Base-by-base conservation (phyloP, 1,140 invertebrate species). In the Vanessa tameamea region DNA sequence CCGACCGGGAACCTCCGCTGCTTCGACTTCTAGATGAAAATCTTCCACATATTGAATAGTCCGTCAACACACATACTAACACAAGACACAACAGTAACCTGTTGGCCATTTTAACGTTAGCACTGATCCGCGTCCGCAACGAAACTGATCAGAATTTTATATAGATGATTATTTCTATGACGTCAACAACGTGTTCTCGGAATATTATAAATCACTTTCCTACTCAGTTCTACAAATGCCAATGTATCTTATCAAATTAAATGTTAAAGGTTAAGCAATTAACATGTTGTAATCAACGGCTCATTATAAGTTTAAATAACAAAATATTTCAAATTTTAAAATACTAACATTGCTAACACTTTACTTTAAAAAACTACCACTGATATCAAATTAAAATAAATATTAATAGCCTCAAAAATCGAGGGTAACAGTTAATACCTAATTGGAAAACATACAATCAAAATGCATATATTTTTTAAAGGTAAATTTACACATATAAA, bases 21-120 rank as follows among this genome's bases (percentile, higher is more conserved):
- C 59, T 53, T 37, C 70, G 63, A 13, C 72, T 50, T 13, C 55
- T 14, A 37, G 55, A 50, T 1, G 43, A 59, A 43, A 68, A 74
- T 53, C 78, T 70, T 79, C 73, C 78, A 70, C 78, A 76, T 64
- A 78, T 55, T 37, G 76, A 68, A 73, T 16, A 75, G 48, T 75
- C 69, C 8, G 72, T 48, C 26, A 72, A 50, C 20, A 80, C 53
- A 73, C 73, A 81, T 37, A 78, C 23, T 68, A 85, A 69, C 65
- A 83, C 72, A 13, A 83, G 78, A 76, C 80, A 83, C 77, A 83
- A 76, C 68, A 83, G 51, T 61, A 82, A 67, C 76, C 65, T 81
- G 75, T 77, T 80, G 75, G 76, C 73, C 82, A 83, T 83, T 69
- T 57, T 78, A 47, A 68, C 71, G 72, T 55, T 55, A 61, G 53